Percentiles rank a stretch among this genome's conserved stretches.
Evolutionary conservation across 1,140 invertebrate species (phyloP).

Genomic region (Scaptodrosophila lebanonensis): DNA sequence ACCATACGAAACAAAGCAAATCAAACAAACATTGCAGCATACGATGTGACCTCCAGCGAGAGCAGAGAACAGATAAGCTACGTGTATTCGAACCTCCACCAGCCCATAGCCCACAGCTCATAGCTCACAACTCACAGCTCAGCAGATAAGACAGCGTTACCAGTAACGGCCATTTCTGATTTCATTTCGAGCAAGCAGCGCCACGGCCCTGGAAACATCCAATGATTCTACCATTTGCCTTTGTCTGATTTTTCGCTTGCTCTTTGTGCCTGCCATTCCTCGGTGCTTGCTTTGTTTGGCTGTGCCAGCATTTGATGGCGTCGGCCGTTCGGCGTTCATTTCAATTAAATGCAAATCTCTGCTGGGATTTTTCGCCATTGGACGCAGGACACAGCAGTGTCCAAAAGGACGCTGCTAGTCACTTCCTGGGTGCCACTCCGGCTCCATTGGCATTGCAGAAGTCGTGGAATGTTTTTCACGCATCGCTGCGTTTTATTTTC

Average conservation of each 20-base stretch:
- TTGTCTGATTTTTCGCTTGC: constrained; percentile 24
- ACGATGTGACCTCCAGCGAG: neutral
- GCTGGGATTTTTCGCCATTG: constrained; percentile 27
- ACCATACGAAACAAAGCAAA: constrained; percentile 17
- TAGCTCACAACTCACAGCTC: constrained; percentile 13
- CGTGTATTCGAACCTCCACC: too few relatives aligned
- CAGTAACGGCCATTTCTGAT: constrained; percentile 53
- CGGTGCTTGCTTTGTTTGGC: neutral
- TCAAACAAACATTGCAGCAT: constrained; percentile 39
- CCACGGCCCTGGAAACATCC: constrained; percentile 12
- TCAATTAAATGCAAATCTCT: constrained; percentile 74
- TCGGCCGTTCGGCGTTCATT: constrained; percentile 49
- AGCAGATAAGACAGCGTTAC: constrained; percentile 37
- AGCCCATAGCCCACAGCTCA: constrained; percentile 23
- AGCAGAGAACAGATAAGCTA: constrained; percentile 35
- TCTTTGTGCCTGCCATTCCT: constrained; percentile 10
- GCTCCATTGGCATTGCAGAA: constrained; percentile 49
- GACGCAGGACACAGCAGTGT: neutral
- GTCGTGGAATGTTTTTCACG: constrained; percentile 69
- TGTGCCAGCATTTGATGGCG: constrained; percentile 33
- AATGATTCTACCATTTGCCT: constrained; percentile 41
- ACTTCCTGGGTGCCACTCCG: constrained; percentile 10
- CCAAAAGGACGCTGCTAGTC: constrained; percentile 9
- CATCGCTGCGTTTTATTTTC: constrained; percentile 69
- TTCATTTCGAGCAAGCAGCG: constrained; percentile 35